phyloP scores from a whole-genome alignment of 2,113 vertebrate species.

The Enhydra lutris region DNA sequence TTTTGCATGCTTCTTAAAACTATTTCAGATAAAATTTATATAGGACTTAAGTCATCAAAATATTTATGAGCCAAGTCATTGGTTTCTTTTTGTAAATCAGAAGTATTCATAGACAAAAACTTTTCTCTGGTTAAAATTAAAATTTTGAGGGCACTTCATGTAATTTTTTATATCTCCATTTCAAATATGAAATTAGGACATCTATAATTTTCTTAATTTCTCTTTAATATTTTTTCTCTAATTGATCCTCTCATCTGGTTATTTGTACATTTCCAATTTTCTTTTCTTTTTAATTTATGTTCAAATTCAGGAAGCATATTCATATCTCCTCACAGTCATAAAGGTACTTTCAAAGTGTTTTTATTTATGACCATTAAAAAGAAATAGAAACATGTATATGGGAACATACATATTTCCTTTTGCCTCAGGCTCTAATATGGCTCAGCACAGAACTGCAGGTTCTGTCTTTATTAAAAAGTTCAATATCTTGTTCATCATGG shows the following conservation, averaged over 20 bases:
- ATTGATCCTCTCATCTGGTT: neutral
- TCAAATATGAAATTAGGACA: neutral
- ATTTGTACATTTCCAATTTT: neutral
- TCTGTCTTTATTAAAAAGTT: neutral
- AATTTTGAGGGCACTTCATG: neutral
- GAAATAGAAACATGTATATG: neutral
- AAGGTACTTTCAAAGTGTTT: neutral
- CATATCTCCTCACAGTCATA: neutral
- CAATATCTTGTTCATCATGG: neutral
- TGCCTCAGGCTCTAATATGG: neutral
- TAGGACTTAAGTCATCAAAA: neutral
- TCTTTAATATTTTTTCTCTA: neutral
- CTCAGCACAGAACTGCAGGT: neutral
- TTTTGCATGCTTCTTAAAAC: neutral
- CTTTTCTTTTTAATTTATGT: neutral
- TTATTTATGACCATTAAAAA: neutral
- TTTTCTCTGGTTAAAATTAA: constrained; percentile 1
- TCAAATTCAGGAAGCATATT: neutral
- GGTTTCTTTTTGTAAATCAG: neutral
- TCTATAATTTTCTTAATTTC: neutral
- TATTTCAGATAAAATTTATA: neutral
- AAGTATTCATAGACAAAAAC: neutral
- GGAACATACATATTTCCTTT: neutral
- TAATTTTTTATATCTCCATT: neutral
- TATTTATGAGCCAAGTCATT: neutral